A percentile compares a stretch with the other conserved stretches of the same genome.
phyloP scores from a whole-genome alignment of 2,797 vertebrate genomes.

The Ispidina lecontei region DNA sequence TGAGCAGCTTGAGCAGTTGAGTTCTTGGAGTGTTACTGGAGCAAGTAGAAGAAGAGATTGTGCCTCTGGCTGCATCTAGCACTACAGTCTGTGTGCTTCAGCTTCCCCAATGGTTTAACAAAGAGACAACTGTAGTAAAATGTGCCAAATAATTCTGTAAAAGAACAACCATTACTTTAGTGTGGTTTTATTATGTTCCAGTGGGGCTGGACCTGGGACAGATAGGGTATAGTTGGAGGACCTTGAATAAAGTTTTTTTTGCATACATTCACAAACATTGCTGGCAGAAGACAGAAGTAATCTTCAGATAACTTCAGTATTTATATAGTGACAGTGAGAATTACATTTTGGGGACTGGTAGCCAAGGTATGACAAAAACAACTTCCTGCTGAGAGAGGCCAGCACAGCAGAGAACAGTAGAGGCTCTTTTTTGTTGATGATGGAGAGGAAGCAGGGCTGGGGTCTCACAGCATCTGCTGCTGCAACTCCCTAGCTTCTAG shows the following conservation, averaged over 20 bases:
- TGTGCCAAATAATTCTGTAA: conserved; percentile 64
- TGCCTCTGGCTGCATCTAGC: background rate
- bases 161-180: background rate
- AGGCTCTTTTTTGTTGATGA: background rate
- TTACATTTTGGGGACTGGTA: background rate
- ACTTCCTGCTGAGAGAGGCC: background rate
- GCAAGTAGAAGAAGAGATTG: background rate
- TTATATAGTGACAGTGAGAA: background rate
- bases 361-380: conserved; percentile 16
- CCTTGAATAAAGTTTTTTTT: background rate
- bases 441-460: background rate
- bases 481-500: background rate
- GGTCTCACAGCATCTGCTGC: background rate
- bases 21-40: conserved; percentile 11
- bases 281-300: background rate
- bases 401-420: background rate
- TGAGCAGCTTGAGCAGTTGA: background rate
- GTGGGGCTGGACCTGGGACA: background rate
- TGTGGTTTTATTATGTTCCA: background rate
- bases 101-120: background rate
- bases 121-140: background rate
- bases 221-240: background rate
- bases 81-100: conserved; percentile 39
- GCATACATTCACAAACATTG: background rate
- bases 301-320: background rate